phyloP scores from a whole-genome alignment of 2,113 vertebrate species.

The Urocitellus parryii region DNA sequence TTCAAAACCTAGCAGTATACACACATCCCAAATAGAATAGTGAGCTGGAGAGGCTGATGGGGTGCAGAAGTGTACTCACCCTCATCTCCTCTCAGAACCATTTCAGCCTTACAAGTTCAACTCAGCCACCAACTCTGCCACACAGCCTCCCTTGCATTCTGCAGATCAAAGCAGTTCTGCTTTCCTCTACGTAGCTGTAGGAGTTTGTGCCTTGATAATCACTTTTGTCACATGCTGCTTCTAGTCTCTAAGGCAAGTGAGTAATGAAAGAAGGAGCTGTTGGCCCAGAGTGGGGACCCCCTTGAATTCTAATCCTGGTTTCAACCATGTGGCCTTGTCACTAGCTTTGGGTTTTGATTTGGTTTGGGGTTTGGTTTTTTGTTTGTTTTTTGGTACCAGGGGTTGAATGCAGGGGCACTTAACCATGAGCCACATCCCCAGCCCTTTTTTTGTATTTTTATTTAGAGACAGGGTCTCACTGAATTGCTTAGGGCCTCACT shows the following conservation, averaged over 20 bases:
- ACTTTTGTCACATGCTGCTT: background rate
- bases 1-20: background rate
- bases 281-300: background rate
- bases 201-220: background rate
- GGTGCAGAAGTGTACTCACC: background rate
- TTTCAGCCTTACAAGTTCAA: background rate
- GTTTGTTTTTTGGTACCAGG: too few species aligned
- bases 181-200: background rate
- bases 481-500: too few species aligned
- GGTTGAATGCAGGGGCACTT: too few species aligned
- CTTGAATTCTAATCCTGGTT: background rate
- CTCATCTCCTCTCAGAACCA: background rate
- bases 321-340: background rate
- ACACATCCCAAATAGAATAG: background rate
- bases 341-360: background rate
- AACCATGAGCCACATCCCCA: too few species aligned
- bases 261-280: conserved; percentile 18
- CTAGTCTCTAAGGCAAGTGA: background rate
- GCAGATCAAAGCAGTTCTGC: background rate
- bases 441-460: too few species aligned
- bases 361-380: background rate
- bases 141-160: background rate
- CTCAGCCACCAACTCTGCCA: background rate
- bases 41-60: background rate
- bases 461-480: too few species aligned